Evolutionary conservation across 2,797 vertebrate species (phyloP).

Genomic region (Pipistrellus pygmaeus): DNA sequence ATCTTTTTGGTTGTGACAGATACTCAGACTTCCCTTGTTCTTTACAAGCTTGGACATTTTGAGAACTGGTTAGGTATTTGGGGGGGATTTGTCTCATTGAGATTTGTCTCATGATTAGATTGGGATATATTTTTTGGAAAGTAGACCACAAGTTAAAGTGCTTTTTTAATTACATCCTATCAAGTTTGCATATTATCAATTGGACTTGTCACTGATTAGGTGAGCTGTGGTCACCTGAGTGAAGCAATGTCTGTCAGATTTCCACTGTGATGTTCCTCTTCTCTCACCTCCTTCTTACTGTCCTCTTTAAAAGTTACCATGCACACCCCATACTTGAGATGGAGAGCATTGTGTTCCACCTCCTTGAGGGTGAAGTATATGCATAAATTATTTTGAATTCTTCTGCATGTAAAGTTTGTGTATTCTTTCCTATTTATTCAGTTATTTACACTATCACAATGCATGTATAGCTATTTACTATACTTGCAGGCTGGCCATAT

Average conservation of each 20-base stretch:
- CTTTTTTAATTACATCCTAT: background rate
- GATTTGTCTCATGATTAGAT: background rate
- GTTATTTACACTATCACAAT: too few relatives aligned
- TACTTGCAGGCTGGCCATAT: too few relatives aligned
- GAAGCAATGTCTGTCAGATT: background rate
- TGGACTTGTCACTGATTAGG: background rate
- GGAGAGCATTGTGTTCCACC: too few relatives aligned
- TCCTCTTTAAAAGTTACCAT: background rate
- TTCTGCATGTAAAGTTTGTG: too few relatives aligned
- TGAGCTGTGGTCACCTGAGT: background rate
- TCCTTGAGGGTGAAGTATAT: too few relatives aligned
- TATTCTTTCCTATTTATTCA: too few relatives aligned
- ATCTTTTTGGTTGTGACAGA: background rate
- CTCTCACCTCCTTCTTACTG: accelerated
- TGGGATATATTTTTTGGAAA: background rate
- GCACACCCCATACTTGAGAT: background rate
- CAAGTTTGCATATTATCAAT: background rate
- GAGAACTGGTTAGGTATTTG: background rate
- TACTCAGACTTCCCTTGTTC: background rate
- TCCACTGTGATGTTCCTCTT: background rate
- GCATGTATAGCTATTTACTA: too few relatives aligned
- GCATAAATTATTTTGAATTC: too few relatives aligned
- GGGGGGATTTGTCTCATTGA: background rate
- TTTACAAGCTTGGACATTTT: background rate
- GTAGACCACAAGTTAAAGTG: background rate